These are phyloP conservation scores for Ginglymostoma cirratum DNA, from an alignment of 2,113 vertebrate genomes.

Conservation along the genomic window DNA sequence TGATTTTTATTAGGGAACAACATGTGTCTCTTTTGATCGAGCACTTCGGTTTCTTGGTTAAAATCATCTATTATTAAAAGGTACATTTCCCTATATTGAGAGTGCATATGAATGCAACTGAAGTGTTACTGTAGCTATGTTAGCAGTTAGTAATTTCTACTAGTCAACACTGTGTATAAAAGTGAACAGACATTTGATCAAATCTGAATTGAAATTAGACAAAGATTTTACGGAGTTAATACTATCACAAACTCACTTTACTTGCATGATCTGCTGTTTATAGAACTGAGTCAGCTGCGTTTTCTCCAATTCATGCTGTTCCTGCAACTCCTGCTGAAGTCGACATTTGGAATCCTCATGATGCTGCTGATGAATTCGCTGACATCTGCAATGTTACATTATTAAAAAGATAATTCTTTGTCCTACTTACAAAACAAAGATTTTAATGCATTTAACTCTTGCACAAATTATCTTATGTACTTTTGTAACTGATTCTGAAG, in stretches of 20 bases:
- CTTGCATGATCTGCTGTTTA: constrained; percentile 57
- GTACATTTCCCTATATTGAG: neutral
- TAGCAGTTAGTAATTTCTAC: neutral
- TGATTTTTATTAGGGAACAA: neutral
- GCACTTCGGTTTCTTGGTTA: neutral
- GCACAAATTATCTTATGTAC: neutral
- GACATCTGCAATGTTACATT: constrained; percentile 56
- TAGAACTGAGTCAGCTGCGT: constrained; percentile 61
- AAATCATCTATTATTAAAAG: too few species aligned
- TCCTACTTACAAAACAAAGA: neutral
- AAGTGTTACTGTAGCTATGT: neutral
- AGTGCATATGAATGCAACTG: too few species aligned
- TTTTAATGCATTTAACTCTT: neutral
- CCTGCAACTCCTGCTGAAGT: constrained; percentile 64
- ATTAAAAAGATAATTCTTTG: neutral
- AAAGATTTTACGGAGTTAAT: constrained; percentile 8
- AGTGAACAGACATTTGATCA: neutral
- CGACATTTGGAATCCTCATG: constrained; percentile 77
- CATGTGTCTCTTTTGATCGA: neutral
- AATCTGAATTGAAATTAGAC: constrained; percentile 15
- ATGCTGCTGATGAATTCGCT: constrained; percentile 78
- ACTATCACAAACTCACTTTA: constrained; percentile 62
- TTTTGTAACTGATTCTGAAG: neutral
- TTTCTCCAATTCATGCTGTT: constrained; percentile 60
- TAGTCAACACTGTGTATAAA: neutral